phyloP scores from a whole-genome alignment of 1,140 invertebrate species.

The Nilaparvata lugens region DNA sequence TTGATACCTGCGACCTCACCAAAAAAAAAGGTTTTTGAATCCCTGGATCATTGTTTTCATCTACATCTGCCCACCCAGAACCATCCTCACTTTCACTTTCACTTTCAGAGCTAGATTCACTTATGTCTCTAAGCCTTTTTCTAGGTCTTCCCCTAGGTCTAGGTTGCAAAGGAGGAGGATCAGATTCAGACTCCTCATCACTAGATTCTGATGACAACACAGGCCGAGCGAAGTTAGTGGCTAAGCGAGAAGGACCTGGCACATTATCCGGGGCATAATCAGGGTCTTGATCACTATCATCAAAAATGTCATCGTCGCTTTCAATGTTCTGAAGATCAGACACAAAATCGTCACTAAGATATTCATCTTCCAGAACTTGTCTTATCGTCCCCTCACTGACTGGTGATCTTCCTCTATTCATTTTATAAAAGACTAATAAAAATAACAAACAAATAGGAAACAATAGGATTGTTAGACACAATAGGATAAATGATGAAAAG shows the following conservation, averaged over 20 bases:
- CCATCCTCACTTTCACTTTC: too few relatives aligned
- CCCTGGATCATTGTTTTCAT: constrained; percentile 2
- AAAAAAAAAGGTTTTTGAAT: background rate
- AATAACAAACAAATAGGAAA: too few relatives aligned
- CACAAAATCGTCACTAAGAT: too few relatives aligned
- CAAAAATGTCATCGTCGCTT: background rate
- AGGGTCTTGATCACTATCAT: constrained; percentile 2
- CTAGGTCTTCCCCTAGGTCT: constrained; percentile 2
- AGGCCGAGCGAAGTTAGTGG: background rate
- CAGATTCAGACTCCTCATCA: too few relatives aligned
- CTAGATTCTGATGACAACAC: too few relatives aligned
- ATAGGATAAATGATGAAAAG: too few relatives aligned
- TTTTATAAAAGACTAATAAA: too few relatives aligned
- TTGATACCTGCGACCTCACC: background rate
- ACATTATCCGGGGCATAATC: background rate
- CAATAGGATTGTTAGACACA: too few relatives aligned
- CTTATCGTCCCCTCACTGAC: too few relatives aligned
- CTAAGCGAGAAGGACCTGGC: too few relatives aligned
- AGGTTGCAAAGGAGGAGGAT: background rate
- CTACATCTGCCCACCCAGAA: background rate
- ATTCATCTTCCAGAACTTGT: too few relatives aligned
- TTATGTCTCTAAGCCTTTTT: background rate
- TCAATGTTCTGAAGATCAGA: background rate
- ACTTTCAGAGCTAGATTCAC: background rate
- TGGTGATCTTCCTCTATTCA: too few relatives aligned